Conservation (phyloP, 2,888 invertebrate species). For the Uropetala carovei region DNA sequence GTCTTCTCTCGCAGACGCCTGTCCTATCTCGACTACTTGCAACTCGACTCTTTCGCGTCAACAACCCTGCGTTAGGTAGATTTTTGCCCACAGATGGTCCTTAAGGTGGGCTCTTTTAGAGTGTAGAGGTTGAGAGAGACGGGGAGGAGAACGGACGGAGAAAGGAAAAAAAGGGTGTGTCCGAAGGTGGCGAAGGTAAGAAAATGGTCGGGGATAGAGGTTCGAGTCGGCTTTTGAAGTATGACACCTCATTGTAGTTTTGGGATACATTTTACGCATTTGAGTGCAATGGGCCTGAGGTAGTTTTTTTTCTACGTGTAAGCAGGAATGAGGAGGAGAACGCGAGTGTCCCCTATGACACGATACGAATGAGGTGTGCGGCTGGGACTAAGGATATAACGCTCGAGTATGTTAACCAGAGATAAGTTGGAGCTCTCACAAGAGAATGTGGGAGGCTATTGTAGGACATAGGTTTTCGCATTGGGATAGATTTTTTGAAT, state of each 20-base stretch:
- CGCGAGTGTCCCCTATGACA: not conserved
- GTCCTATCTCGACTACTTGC: not conserved
- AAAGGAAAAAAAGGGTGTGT: not conserved
- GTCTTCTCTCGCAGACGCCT: not conserved
- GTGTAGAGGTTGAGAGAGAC: not conserved
- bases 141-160: not conserved
- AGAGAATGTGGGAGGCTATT: too few relatives aligned
- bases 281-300: not conserved
- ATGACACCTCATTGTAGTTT: slow-evolving; percentile 41
- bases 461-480: too few relatives aligned
- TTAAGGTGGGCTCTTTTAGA: not conserved
- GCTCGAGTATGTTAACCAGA: not conserved
- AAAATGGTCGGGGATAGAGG: slow-evolving; percentile 4
- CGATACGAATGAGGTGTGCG: not conserved
- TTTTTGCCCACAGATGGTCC: not conserved
- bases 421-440: too few relatives aligned
- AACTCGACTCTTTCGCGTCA: slow-evolving; percentile 54
- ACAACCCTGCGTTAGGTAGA: slow-evolving; percentile 21
- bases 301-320: not conserved
- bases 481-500: too few relatives aligned
- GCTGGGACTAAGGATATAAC: not conserved
- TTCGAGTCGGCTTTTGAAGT: not conserved
- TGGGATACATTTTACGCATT: slow-evolving; percentile 38
- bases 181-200: not conserved
- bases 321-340: not conserved